Conservation (phyloP, 1,140 invertebrate genomes). For the Drosophila sp. region DNA sequence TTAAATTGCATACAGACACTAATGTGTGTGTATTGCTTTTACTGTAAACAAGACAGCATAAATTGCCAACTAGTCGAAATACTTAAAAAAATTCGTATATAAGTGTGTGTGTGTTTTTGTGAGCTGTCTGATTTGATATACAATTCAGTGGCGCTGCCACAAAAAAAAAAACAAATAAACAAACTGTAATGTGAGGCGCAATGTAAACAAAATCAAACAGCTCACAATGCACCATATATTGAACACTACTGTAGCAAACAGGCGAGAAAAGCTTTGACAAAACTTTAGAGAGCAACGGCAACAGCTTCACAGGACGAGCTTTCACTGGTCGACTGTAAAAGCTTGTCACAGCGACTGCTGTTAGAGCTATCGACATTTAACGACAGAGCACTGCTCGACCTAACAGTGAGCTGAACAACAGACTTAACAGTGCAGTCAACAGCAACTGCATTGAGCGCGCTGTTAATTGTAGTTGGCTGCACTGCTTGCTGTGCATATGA, state of each 20-base stretch:
- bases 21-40: not conserved
- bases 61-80: slow-evolving; percentile 36
- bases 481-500: slow-evolving; percentile 17
- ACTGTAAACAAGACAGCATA: not conserved
- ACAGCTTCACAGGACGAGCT: slow-evolving; percentile 29
- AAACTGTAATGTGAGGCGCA: slow-evolving; percentile 31
- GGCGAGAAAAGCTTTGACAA: slow-evolving; percentile 23
- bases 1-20: slow-evolving; percentile 46
- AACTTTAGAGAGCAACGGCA: not conserved
- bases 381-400: slow-evolving; percentile 20
- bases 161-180: slow-evolving; percentile 36
- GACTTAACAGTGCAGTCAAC: slow-evolving; percentile 18
- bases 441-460: not conserved
- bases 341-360: slow-evolving; percentile 8
- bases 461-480: slow-evolving; percentile 20
- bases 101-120: not conserved
- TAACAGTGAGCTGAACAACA: slow-evolving; percentile 16
- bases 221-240: slow-evolving; percentile 25
- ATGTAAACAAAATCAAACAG: slow-evolving; percentile 50
- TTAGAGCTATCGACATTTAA: slow-evolving; percentile 15
- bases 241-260: slow-evolving; percentile 24
- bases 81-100: not conserved
- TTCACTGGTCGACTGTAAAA: slow-evolving; percentile 4
- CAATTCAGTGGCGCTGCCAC: slow-evolving; percentile 25
- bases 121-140: slow-evolving; percentile 26